A percentile compares a stretch with the other conserved stretches of the same genome.
Conservation (phyloP, 2,888 invertebrate genomes). For the Drepana falcataria region DNA sequence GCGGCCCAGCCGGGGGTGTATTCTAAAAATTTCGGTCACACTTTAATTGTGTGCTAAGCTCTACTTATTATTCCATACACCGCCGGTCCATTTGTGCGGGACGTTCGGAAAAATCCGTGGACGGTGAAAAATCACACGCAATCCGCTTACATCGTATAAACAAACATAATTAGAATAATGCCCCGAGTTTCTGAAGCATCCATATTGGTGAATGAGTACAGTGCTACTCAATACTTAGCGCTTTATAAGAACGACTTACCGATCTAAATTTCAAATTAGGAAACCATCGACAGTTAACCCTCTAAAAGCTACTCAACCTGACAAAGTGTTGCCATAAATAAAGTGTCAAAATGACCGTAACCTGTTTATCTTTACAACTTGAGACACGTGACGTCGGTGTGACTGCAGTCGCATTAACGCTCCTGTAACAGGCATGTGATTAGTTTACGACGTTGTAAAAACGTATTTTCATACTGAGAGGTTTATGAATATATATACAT, state of each 20-base stretch:
- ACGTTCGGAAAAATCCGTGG: slow-evolving; percentile 14
- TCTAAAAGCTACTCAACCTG: background rate
- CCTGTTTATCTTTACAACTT: slow-evolving; percentile 35
- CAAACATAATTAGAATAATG: slow-evolving; percentile 40
- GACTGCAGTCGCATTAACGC: slow-evolving; percentile 43
- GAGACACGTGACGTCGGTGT: slow-evolving; percentile 37
- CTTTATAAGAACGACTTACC: too few relatives aligned
- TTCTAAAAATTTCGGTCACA: slow-evolving; percentile 33
- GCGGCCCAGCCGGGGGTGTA: slow-evolving; percentile 22
- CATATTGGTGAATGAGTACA: slow-evolving; percentile 4
- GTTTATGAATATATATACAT: background rate
- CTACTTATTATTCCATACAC: slow-evolving; percentile 57
- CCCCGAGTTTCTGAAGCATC: slow-evolving; percentile 21
- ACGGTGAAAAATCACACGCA: slow-evolving; percentile 28
- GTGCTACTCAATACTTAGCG: background rate
- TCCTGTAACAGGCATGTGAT: slow-evolving; percentile 44
- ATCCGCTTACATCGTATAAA: slow-evolving; percentile 31
- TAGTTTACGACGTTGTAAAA: slow-evolving; percentile 51
- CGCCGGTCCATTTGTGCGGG: slow-evolving; percentile 36
- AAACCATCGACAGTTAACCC: background rate
- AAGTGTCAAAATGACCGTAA: slow-evolving; percentile 27
- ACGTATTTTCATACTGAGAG: slow-evolving; percentile 25
- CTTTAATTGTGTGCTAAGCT: slow-evolving; percentile 57
- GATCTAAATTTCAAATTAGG: background rate
- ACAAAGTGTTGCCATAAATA: slow-evolving; percentile 4